These are phyloP conservation scores for Lutra lutra DNA, from an alignment of 2,797 vertebrate genomes.

Conservation along the genomic window DNA sequence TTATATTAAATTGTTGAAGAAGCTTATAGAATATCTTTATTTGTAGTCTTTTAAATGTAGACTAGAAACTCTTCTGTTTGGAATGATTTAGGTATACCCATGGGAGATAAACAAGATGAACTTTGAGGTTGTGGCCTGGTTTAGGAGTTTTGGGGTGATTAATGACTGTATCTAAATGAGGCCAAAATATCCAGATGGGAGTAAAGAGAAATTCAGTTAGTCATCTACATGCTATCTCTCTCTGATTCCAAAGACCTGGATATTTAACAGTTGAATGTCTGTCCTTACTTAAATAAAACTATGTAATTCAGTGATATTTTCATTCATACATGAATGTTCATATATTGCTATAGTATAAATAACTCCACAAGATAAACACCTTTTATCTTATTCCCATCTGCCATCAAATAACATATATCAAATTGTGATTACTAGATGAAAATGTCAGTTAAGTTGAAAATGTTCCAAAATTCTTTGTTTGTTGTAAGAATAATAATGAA, in stretches of 20 bases:
- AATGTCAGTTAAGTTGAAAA: neutral
- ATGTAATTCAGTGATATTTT: neutral
- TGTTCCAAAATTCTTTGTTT: neutral
- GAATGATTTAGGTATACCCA: constrained; percentile 34
- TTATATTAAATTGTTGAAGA: constrained; percentile 16
- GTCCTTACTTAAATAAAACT: constrained; percentile 2
- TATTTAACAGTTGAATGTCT: neutral
- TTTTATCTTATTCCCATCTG: neutral
- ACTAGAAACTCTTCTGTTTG: neutral
- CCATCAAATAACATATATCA: neutral
- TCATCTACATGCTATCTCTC: neutral
- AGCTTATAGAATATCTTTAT: constrained; percentile 10
- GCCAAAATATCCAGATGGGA: constrained; percentile 25
- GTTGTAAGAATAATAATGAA: neutral
- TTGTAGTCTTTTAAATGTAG: neutral
- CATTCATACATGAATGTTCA: neutral
- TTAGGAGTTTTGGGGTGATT: constrained; percentile 3
- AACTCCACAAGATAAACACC: neutral
- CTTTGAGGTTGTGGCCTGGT: neutral
- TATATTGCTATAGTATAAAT: neutral
- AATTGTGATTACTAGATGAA: constrained; percentile 15
- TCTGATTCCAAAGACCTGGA: neutral
- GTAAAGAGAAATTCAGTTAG: neutral
- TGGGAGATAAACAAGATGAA: neutral
- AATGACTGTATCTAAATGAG: neutral